Percentiles rank a stretch among this genome's conserved stretches.
Evolutionary conservation across 2,888 invertebrate genomes (phyloP).

Genomic region (Notocelia uddmanniana): DNA sequence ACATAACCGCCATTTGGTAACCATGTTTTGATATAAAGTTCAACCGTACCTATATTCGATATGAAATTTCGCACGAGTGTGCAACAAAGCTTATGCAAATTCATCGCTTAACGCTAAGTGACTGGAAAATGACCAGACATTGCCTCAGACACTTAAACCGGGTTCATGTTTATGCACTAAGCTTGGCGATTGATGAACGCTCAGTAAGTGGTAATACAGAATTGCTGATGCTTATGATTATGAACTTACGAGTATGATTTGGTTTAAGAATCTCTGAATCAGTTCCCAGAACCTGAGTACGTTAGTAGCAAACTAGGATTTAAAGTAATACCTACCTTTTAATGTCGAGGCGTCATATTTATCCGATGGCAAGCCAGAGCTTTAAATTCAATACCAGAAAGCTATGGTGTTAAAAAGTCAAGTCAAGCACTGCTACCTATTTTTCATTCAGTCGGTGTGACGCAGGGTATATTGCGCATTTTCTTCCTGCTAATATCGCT

Average conservation of each 20-base stretch:
- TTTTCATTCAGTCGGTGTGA: too few species aligned
- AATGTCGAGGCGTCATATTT: background rate
- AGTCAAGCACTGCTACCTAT: too few species aligned
- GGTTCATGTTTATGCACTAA: background rate
- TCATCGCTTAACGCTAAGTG: conserved; percentile 20
- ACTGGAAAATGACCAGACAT: conserved; percentile 18
- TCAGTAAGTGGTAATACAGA: background rate
- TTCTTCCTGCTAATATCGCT: too few species aligned
- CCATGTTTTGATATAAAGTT: conserved; percentile 19
- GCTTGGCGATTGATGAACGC: background rate
- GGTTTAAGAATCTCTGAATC: background rate
- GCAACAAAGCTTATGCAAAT: conserved; percentile 35
- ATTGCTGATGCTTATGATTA: background rate
- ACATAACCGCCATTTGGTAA: background rate
- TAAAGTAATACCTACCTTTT: too few species aligned
- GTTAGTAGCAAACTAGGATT: too few species aligned
- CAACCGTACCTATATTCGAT: background rate
- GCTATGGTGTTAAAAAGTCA: too few species aligned
- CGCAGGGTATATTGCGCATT: too few species aligned
- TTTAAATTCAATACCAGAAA: too few species aligned
- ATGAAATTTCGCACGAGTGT: conserved; percentile 9
- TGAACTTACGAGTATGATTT: background rate
- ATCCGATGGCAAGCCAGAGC: background rate
- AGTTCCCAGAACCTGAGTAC: background rate
- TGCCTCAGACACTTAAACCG: conserved; percentile 18